Conservation (phyloP, 2,797 vertebrate genomes). For the Balearica regulorum region DNA sequence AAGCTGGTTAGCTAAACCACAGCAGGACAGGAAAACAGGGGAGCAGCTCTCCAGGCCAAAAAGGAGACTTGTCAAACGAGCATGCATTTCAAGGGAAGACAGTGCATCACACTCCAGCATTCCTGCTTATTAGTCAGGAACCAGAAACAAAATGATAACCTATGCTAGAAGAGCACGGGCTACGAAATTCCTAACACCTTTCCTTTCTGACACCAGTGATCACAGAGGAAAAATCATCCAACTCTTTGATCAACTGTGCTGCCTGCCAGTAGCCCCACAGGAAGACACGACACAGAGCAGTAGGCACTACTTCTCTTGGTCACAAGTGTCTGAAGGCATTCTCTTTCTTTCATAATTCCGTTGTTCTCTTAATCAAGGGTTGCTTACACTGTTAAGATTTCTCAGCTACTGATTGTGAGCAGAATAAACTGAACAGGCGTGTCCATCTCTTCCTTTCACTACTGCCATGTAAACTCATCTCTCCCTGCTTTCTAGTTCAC, state of each 20-base stretch:
- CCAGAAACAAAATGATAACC: not conserved
- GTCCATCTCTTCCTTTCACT: not conserved
- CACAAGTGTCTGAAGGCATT: not conserved
- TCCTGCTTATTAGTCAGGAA: not conserved
- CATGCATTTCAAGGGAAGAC: not conserved
- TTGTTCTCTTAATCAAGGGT: not conserved
- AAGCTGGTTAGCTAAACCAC: not conserved
- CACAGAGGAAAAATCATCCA: not conserved
- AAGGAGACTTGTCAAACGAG: not conserved
- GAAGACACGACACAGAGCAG: not conserved
- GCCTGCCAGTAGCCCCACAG: not conserved
- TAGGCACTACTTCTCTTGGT: not conserved
- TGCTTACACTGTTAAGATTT: not conserved
- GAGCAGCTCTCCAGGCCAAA: not conserved
- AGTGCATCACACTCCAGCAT: not conserved
- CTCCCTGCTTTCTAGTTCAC: not conserved
- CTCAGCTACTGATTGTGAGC: not conserved
- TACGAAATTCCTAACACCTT: not conserved
- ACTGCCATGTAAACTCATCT: not conserved
- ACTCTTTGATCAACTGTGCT: not conserved
- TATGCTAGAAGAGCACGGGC: fast-evolving
- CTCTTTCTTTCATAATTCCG: not conserved
- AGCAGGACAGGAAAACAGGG: not conserved
- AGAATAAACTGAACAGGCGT: not conserved
- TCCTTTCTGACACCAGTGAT: not conserved